Percentiles rank a stretch among this genome's conserved stretches.
Conservation (phyloP, 1,140 invertebrate species). For the Drosophila carrolli region DNA sequence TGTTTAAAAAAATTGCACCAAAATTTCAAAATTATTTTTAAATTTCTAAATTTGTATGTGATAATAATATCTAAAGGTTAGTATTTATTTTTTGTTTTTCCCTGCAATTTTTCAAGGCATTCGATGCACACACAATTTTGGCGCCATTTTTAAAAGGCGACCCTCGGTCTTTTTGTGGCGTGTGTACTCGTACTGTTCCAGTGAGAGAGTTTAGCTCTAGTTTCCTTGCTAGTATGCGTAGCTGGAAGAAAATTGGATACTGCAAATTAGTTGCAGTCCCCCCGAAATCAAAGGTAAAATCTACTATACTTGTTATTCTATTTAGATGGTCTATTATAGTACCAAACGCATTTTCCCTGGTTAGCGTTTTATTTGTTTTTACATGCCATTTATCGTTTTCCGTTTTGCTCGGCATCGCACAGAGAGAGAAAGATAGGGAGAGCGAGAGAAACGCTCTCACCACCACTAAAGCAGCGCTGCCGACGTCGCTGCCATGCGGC, state of each 20-base stretch:
- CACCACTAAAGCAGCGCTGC: slow-evolving; percentile 16
- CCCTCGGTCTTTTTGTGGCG: slow-evolving; percentile 34
- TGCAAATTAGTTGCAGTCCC: slow-evolving; percentile 18
- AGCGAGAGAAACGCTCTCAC: slow-evolving; percentile 23
- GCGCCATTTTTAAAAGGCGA: slow-evolving; percentile 67
- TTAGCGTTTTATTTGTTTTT: slow-evolving; percentile 75
- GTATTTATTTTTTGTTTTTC: not conserved
- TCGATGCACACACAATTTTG: slow-evolving; percentile 44
- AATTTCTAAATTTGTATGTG: not conserved
- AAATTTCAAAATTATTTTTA: not conserved
- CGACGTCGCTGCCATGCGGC: slow-evolving; percentile 19
- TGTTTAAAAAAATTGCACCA: not conserved
- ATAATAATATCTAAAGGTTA: not conserved
- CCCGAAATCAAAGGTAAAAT: slow-evolving; percentile 15
- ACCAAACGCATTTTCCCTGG: slow-evolving; percentile 30
- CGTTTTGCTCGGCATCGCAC: slow-evolving; percentile 20
- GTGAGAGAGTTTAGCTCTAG: slow-evolving; percentile 41
- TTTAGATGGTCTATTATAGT: slow-evolving; percentile 46
- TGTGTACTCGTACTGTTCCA: slow-evolving; percentile 23
- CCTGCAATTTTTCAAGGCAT: not conserved
- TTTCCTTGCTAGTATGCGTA: slow-evolving; percentile 27
- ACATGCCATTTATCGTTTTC: slow-evolving; percentile 56
- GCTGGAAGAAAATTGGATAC: slow-evolving; percentile 10
- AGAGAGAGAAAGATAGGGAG: not conserved
- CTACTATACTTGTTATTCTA: slow-evolving; percentile 7